Percentiles rank a stretch among this genome's conserved stretches.
Conservation (phyloP, 2,113 vertebrate species). For the Oplegnathus fasciatus region DNA sequence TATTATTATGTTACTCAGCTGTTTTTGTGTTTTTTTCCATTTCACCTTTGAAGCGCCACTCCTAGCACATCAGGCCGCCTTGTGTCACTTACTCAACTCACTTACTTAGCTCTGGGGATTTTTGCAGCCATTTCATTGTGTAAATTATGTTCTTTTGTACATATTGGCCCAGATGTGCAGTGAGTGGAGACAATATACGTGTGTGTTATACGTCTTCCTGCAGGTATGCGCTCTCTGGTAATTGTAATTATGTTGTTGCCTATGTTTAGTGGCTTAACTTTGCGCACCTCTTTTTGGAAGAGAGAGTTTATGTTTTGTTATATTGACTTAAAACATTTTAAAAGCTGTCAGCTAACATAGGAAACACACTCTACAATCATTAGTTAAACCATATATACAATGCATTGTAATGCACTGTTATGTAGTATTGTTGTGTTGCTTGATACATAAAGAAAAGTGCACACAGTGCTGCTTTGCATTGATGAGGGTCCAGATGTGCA, state of each 20-base stretch:
- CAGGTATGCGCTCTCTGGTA: not conserved
- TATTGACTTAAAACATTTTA: no score
- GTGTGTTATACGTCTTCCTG: not conserved
- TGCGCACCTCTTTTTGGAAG: no score
- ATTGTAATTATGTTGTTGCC: not conserved
- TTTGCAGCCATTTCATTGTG: not conserved
- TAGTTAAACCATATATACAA: not conserved
- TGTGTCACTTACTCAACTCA: not conserved
- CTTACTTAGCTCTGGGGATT: not conserved
- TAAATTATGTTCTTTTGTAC: not conserved
- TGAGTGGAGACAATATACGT: not conserved
- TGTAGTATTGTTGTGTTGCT: not conserved
- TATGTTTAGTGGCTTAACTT: not conserved
- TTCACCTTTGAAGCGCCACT: not conserved
- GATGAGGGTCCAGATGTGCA: slow-evolving; percentile 12
- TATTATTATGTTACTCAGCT: not conserved
- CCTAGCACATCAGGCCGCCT: not conserved
- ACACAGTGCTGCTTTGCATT: not conserved
- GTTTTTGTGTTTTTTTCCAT: not conserved
- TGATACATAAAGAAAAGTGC: not conserved
- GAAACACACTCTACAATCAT: not conserved
- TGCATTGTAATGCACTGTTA: not conserved
- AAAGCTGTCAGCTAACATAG: not conserved
- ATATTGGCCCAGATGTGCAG: not conserved
- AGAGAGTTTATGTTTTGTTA: no score